Evolutionary conservation across 2,888 invertebrate genomes (phyloP).

Genomic region (Strigamia transsilvanica): DNA sequence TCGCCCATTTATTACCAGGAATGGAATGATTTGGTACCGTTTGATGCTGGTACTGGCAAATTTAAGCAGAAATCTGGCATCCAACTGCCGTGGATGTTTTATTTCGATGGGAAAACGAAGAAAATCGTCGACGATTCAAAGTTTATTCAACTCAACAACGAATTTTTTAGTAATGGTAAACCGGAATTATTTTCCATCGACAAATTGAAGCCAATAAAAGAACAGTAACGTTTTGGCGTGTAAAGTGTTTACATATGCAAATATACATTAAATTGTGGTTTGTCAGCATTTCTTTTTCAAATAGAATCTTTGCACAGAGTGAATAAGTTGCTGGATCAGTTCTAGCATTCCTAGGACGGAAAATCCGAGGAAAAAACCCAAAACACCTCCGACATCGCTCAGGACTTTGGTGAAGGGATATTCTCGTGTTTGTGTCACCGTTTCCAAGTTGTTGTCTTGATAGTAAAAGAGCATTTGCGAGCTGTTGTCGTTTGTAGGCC

Average conservation of each 20-base stretch:
- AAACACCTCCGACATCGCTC: not conserved
- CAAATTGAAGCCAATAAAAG: not conserved
- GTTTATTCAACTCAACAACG: not conserved
- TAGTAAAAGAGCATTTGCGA: not conserved
- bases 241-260: no score
- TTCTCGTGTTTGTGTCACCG: not conserved
- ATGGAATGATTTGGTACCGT: not conserved
- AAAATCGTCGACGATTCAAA: not conserved
- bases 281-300: not conserved
- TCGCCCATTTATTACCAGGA: not conserved
- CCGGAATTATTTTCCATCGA: not conserved
- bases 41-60: not conserved
- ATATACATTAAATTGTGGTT: not conserved
- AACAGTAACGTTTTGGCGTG: no score
- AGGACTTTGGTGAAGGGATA: not conserved
- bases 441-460: not conserved
- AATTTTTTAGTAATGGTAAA: not conserved
- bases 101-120: not conserved
- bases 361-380: conserved; percentile 26
- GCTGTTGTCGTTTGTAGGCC: not conserved
- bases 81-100: not conserved
- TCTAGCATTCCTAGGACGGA: not conserved
- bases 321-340: not conserved
- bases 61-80: not conserved
- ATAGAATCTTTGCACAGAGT: no score